These are phyloP conservation scores for Brachionichthys hirsutus DNA, from an alignment of 2,113 vertebrate species.

Conservation along the genomic window DNA sequence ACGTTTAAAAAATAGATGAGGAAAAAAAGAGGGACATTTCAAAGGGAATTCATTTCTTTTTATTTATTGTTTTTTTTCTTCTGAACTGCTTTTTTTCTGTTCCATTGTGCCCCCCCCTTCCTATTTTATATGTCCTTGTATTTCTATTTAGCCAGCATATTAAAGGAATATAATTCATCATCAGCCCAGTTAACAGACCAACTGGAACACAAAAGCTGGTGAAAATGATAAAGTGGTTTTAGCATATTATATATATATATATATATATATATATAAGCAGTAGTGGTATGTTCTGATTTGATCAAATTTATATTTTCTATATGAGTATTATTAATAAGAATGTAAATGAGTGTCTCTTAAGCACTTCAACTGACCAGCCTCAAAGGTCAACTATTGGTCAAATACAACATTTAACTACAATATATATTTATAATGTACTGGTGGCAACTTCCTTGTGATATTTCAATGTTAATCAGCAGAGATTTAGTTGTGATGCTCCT, in stretches of 20 bases:
- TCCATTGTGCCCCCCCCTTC: constrained; percentile 31
- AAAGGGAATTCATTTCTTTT: constrained; percentile 80
- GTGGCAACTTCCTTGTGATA: constrained; percentile 39
- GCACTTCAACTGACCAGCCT: constrained; percentile 76
- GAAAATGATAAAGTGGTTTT: constrained; percentile 51
- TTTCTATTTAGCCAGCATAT: constrained; percentile 40
- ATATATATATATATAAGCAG: constrained; percentile 61
- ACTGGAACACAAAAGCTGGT: constrained; percentile 51
- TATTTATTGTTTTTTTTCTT: constrained; percentile 80
- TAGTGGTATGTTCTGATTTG: constrained; percentile 60
- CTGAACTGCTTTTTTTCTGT: constrained; percentile 66
- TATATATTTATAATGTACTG: constrained; percentile 60
- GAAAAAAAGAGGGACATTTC: constrained; percentile 72
- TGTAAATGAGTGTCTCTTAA: constrained; percentile 78
- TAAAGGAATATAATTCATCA: constrained; percentile 44
- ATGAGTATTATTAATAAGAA: constrained; percentile 76
- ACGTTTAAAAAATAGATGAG: constrained; percentile 79
- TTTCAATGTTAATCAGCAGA: constrained; percentile 26
- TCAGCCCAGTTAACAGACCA: constrained; percentile 45
- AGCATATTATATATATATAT: too few species aligned
- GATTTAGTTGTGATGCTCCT: constrained; percentile 12
- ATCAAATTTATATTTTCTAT: constrained; percentile 65
- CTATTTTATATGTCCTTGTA: constrained; percentile 36
- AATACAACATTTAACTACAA: constrained; percentile 39
- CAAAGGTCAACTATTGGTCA: constrained; percentile 41